phyloP scores from a whole-genome alignment of 2,888 invertebrate genomes.

The Lasioglossum zephyrum region DNA sequence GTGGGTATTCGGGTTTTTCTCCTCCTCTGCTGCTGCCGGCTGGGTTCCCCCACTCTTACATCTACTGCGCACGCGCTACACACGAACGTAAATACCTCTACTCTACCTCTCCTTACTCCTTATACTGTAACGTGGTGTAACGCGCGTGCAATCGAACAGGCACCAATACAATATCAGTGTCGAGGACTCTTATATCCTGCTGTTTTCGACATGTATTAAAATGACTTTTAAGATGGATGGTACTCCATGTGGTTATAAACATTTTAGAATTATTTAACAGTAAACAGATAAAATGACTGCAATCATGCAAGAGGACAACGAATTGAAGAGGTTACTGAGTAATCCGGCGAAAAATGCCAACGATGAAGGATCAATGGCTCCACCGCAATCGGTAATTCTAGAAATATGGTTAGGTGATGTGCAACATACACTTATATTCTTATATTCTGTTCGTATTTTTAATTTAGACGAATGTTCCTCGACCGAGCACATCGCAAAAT shows the following conservation, averaged over 20 bases:
- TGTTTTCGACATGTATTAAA: not conserved
- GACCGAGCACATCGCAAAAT: slow-evolving; percentile 78
- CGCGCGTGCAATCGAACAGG: too few relatives aligned
- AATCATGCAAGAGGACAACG: slow-evolving; percentile 72
- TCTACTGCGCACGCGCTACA: too few relatives aligned
- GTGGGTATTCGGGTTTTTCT: too few relatives aligned
- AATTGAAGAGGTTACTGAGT: slow-evolving; percentile 76
- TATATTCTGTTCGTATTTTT: slow-evolving; percentile 21
- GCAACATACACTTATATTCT: not conserved
- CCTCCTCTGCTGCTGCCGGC: too few relatives aligned
- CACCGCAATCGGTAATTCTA: slow-evolving; percentile 77
- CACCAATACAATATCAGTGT: too few relatives aligned
- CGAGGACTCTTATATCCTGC: not conserved
- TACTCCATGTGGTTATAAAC: slow-evolving; percentile 15
- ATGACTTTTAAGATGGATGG: slow-evolving; percentile 43
- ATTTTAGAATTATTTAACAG: slow-evolving; percentile 32
- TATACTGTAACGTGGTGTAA: too few relatives aligned
- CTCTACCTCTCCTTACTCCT: too few relatives aligned
- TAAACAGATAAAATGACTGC: slow-evolving; percentile 49
- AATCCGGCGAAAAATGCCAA: slow-evolving; percentile 77
- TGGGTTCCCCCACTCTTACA: too few relatives aligned
- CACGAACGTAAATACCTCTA: too few relatives aligned
- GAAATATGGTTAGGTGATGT: slow-evolving; percentile 44
- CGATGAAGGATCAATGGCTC: slow-evolving; percentile 80
- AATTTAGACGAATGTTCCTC: slow-evolving; percentile 78